Evolutionary conservation across 2,797 vertebrate genomes (phyloP), one percentile per base, ranked within the genome.

Genomic region (Choloepus didactylus): DNA sequence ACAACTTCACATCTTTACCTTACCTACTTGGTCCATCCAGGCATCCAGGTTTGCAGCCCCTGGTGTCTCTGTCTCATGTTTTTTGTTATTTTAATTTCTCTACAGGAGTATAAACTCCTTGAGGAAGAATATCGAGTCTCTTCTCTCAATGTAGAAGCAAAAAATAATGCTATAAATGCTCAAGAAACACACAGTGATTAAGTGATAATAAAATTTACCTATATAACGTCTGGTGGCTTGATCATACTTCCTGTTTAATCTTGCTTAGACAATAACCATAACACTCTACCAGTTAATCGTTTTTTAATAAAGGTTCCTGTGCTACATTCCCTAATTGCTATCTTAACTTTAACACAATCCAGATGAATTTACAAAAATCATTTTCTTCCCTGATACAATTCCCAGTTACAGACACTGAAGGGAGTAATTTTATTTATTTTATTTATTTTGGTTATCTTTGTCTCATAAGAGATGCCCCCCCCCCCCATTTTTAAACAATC

Each of bases 131-230:
- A 88, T 0, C 46, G 35, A 7, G 25, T 73, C 72, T 88, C 35
- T 85, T 62, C 73, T 84, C 70, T 89, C 84, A 89, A 90, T 35
- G 19, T 21, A 46, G 38, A 84, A 15, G 46, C 83, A 83, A 41
- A 69, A 88, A 84, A 83, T 38, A 35, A 35, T 35, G 35, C 35
- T 35, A 35, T 35, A 84, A 88, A 75, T 9, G 44, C 54, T 70
- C 11, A 31, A 29, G 80, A 49, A 3, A 38, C 6, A 38, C 14
- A 41, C 21, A 0, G 29, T 67, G 49, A 84, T 51, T 44, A 70
- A 73, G 16, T 67, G 76, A 56, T 18, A 92, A 7, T 27, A 51
- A 73, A 60, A 41, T 29, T 77, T 8, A 27, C 11, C n/a, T 35
- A 29, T 21, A 54, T 15, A 81, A 62, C 14, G 31, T 9, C 19